These are phyloP conservation scores for Coracopsis vasa DNA, from an alignment of 2,113 vertebrate genomes.

Conservation along the genomic window DNA sequence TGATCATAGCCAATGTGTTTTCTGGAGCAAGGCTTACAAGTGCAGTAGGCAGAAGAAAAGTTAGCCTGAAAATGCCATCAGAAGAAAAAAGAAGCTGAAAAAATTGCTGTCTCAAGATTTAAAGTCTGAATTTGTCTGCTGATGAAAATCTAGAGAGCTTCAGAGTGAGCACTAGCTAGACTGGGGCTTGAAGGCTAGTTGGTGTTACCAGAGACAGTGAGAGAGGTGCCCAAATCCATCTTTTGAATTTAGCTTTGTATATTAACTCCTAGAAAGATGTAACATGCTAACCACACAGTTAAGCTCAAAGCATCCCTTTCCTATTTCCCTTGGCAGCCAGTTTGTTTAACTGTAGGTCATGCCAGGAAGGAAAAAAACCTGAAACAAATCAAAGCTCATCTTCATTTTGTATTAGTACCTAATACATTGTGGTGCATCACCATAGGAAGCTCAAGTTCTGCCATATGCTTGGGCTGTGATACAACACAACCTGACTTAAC, in stretches of 20 bases:
- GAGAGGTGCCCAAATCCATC: neutral
- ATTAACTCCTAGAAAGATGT: slow-evolving; percentile 24
- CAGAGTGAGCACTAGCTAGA: neutral
- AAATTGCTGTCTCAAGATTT: neutral
- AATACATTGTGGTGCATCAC: neutral
- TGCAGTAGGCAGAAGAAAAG: neutral
- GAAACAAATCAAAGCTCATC: neutral
- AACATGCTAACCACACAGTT: slow-evolving; percentile 10
- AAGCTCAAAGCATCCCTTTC: slow-evolving; percentile 31
- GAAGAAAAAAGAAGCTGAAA: neutral
- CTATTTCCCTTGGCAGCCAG: slow-evolving; percentile 43
- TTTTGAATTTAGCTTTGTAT: neutral
- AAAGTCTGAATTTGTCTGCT: neutral
- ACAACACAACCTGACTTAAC: neutral
- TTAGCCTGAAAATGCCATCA: neutral
- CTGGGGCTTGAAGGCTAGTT: neutral
- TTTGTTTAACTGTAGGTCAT: slow-evolving; percentile 23
- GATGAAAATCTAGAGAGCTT: neutral
- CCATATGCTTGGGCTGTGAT: neutral
- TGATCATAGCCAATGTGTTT: neutral
- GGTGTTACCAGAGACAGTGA: neutral
- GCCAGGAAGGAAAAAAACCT: neutral
- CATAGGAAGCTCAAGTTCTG: neutral
- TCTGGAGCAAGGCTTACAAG: neutral
- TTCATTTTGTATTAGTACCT: slow-evolving; percentile 33